Evolutionary conservation across 2,888 invertebrate species (phyloP).

Genomic region (Campoletis raptor): DNA sequence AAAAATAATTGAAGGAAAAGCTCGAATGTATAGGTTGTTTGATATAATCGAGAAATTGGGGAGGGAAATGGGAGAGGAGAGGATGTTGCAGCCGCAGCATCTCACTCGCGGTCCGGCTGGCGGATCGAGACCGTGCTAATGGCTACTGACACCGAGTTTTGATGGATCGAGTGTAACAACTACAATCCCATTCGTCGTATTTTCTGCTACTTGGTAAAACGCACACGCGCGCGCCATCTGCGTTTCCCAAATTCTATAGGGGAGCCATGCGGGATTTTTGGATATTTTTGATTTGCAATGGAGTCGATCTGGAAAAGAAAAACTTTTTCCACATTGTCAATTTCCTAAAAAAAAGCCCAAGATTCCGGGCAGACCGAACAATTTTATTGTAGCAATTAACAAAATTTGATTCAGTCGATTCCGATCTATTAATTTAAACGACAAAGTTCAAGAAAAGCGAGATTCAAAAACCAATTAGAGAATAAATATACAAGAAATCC

Average conservation of each 20-base stretch:
- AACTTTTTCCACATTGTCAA: neutral
- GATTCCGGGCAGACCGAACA: neutral
- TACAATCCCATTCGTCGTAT: constrained; percentile 56
- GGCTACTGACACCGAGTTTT: constrained; percentile 88
- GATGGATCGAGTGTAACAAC: constrained; percentile 86
- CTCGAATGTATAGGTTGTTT: neutral
- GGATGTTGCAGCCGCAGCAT: constrained; percentile 72
- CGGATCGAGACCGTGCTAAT: constrained; percentile 87
- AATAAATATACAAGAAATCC: neutral
- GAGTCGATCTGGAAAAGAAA: neutral
- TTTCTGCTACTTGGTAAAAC: constrained; percentile 33
- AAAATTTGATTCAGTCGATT: too few relatives aligned
- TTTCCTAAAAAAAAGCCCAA: neutral
- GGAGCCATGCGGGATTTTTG: neutral
- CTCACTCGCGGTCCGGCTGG: constrained; percentile 76
- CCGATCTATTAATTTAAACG: neutral
- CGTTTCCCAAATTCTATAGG: constrained; percentile 38
- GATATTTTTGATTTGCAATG: constrained; percentile 10
- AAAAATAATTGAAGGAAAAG: constrained; percentile 13
- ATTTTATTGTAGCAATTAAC: neutral
- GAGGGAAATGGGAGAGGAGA: constrained; percentile 29
- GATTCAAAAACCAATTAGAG: neutral
- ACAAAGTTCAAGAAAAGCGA: neutral
- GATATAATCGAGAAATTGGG: constrained; percentile 10
- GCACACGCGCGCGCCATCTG: constrained; percentile 33